Evolutionary conservation across 2,888 invertebrate species (phyloP), one percentile per base, ranked within the genome.

Genomic region (Eubasilissa splendida): DNA sequence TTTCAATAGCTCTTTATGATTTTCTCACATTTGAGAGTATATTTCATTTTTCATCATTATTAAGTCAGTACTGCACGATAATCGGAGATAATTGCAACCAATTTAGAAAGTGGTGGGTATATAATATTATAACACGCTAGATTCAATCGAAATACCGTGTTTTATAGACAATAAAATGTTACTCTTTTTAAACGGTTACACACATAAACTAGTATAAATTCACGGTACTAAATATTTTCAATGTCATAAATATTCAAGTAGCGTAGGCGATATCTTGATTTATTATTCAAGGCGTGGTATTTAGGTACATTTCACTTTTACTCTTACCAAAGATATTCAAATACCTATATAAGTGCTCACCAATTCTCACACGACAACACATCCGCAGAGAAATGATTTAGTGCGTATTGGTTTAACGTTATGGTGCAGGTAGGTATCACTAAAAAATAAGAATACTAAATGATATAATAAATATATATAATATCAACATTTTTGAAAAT

Each of bases 241-340:
- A 63, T 33, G 42, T 12, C 33, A 63, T 63, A 31, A 63, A 63
- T 63, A 63, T 63, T 63, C 63, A 63, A 63, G 2, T 11, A 63
- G n/a, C 63, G 33, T 12, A 4, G 12, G 31, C 33, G 22, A 63
- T 63, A 33, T 63, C 42, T 63, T 63, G 11, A 12, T 63, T 63
- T 11, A 63, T 63, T 33, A 63, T 63, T 63, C 63, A 11, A 42
- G 63, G 12, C 63, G 31, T 33, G 63, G 31, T 22, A 22, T 63
- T 63, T 22, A 31, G 33, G 60, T 31, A 63, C 42, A 33, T 12
- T 33, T 63, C 63, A 63, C 63, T 63, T 63, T 63, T 63, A 63
- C 63, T 63, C 63, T 63, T 33, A 63, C 33, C 4, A 11, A 63
- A 63, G 12, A 42, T 63, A 63, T 63, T 31, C 33, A 31, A 63